Base-by-base conservation (phyloP, 2,113 vertebrate genomes). In the Oryctolagus cuniculus region DNA sequence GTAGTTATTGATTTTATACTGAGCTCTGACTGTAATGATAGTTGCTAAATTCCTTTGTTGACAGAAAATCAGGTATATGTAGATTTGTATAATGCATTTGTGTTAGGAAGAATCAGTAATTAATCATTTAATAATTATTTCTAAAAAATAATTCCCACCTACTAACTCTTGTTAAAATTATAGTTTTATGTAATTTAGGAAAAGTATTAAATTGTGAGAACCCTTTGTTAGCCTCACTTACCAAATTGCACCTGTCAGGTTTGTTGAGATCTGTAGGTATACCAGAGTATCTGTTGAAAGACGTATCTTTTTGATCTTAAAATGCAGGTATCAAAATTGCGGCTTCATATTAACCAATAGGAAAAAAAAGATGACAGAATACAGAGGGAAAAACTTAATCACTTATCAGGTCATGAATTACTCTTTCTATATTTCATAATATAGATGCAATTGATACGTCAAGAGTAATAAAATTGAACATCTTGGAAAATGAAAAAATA, bases 361-460 rank as follows among this genome's bases (percentile, higher is more conserved):
- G 53, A 79, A 97, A 93, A n/a, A 86, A 49, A 55, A 1, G 53
- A 97, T 79, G 82, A 96, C 6, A 96, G 75, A 78, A 95, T 75
- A 93, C 96, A 96, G 96, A 95, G 91, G 38, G 22, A 75, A 34
- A 94, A 90, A 22, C 38, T 82, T 92, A 89, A 96, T 95, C 96
- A 97, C 75, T 96, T 97, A 83, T 91, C 53, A 97, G 96, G 87
- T 80, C 25, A 92, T 96, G 96, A 96, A 95, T 93, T 89, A 91
- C 1, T 95, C 1, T 95, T 92, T 95, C 38, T 97, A 3, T 51
- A 93, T 74, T 97, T 93, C 67, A 95, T 97, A 88, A 97, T 97
- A 80, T 63, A 90, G 61, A 92, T 90, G n/a, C 2, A 86, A 77
- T 85, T 93, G 81, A 22, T 94, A 2, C 93, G 96, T 92, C 38